Evolutionary conservation across 1,140 invertebrate species (phyloP).

Genomic region (Zaprionus gabonicus): DNA sequence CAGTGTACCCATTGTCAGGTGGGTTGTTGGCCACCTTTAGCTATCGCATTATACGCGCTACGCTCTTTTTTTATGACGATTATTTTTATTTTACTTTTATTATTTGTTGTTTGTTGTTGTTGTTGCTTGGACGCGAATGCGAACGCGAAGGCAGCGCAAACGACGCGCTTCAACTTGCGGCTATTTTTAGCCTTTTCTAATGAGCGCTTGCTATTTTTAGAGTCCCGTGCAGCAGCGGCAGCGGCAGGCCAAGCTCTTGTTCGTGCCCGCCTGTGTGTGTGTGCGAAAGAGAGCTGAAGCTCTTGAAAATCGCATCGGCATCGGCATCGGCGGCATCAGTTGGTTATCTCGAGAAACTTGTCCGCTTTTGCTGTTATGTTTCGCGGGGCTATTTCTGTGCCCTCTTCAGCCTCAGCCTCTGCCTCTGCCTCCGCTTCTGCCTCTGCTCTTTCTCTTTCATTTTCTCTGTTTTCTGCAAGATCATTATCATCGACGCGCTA

Average conservation of each 20-base stretch:
- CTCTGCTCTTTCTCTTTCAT: not conserved
- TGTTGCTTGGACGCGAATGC: constrained; percentile 16
- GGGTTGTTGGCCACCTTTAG: constrained; percentile 5
- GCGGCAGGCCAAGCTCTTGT: constrained; percentile 55
- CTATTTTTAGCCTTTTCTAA: constrained; percentile 82
- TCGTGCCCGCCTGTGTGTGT: constrained; percentile 14
- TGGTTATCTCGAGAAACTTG: constrained; percentile 60
- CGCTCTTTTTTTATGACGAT: constrained; percentile 34
- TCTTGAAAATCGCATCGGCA: constrained; percentile 21
- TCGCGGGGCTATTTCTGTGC: constrained; percentile 25
- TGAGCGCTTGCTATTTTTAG: constrained; percentile 77
- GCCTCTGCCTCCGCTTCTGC: not conserved
- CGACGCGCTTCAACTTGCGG: constrained; percentile 54
- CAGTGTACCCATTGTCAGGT: constrained; percentile 28
- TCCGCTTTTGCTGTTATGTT: constrained; percentile 49
- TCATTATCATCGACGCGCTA: constrained; percentile 67
- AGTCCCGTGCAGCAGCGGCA: constrained; percentile 47
- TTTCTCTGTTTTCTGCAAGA: constrained; percentile 48
- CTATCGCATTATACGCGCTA: constrained; percentile 28
- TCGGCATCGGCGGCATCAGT: constrained; percentile 46
- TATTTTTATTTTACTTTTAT: constrained; percentile 32
- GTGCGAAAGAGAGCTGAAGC: constrained; percentile 28
- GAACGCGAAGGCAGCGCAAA: not conserved
- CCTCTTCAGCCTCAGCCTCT: not conserved
- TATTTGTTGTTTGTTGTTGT: constrained; percentile 10